These are phyloP conservation scores for Lepidocyrtinus sp. DNA, from an alignment of 2,888 invertebrate genomes.

Conservation along the genomic window DNA sequence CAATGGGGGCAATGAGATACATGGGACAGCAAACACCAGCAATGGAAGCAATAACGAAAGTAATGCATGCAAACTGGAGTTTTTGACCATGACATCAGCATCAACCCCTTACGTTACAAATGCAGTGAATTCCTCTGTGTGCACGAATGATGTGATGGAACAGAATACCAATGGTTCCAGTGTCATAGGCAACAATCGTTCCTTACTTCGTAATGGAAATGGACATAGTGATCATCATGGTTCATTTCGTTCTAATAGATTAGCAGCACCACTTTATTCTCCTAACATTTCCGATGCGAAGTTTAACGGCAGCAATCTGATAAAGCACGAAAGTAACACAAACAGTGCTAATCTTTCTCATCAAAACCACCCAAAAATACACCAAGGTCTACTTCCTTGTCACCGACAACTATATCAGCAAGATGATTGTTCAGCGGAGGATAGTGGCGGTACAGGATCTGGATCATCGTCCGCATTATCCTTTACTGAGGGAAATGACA, in stretches of 20 bases:
- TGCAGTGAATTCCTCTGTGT: neutral
- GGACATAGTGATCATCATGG: neutral
- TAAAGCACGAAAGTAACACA: constrained; percentile 3
- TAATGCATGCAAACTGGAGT: neutral
- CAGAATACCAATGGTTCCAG: constrained; percentile 19
- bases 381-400: constrained; percentile 11
- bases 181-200: constrained; percentile 14
- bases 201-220: neutral
- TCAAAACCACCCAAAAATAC: neutral
- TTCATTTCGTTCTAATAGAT: neutral
- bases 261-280: neutral
- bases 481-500: constrained; percentile 34
- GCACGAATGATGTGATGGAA: constrained; percentile 49
- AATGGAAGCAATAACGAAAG: neutral
- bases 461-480: constrained; percentile 40
- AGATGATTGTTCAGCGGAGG: constrained; percentile 17
- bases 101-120: constrained; percentile 4
- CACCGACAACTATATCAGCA: constrained; percentile 30
- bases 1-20: constrained; percentile 54
- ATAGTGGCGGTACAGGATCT: neutral
- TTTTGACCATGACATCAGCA: neutral
- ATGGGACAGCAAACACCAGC: neutral
- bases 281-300: neutral
- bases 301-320: neutral
- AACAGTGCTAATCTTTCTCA: neutral